Base-by-base conservation (phyloP, 2,113 vertebrate species). In the Apteryx mantelli region DNA sequence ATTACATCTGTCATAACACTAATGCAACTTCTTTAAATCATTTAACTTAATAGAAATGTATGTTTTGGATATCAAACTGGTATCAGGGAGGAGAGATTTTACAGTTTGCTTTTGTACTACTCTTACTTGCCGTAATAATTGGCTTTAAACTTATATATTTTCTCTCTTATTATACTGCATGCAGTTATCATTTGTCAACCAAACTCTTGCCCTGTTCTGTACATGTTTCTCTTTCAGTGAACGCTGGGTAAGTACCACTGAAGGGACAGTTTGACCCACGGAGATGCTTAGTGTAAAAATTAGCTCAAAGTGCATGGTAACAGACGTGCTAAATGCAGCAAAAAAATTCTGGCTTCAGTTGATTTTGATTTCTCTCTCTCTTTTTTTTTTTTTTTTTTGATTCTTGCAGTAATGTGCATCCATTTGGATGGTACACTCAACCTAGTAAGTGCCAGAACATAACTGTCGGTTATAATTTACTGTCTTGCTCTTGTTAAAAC, bases 401-500 rank as follows among this genome's bases (percentile, higher is more conserved):
- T 64, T 73, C 36, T 48, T 28, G 19, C 7, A 71, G 24, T 70
- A 40, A 8, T 4, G 4, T 42, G 38, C 88, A 20, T 40, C n/a
- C 13, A 2, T 85, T 80, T 73, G 71, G 48, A 53, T 66, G 52
- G 46, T 44, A 18, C 3, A 4, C 4, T 5, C 0, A 0, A 42
- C 73, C 7, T 76, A 4, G 0, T 10, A 61, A 90, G 30, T 11
- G 25, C 63, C 89, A 86, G 68, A 40, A 84, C 64, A 64, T 93
- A 77, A 42, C 64, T 83, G 55, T 78, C 85, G 79, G 64, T 70
- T 85, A 55, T 88, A 81, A 89, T 68, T 90, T 86, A 73, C 38
- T 68, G 32, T 69, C 85, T 86, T 91, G 82, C 42, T 91, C 32
- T 83, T 86, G 85, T 46, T 85, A 79, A 88, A 95, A 42, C 64